These are phyloP conservation scores for Caligus rogercresseyi DNA, from an alignment of 1,140 invertebrate genomes.

Conservation along the genomic window DNA sequence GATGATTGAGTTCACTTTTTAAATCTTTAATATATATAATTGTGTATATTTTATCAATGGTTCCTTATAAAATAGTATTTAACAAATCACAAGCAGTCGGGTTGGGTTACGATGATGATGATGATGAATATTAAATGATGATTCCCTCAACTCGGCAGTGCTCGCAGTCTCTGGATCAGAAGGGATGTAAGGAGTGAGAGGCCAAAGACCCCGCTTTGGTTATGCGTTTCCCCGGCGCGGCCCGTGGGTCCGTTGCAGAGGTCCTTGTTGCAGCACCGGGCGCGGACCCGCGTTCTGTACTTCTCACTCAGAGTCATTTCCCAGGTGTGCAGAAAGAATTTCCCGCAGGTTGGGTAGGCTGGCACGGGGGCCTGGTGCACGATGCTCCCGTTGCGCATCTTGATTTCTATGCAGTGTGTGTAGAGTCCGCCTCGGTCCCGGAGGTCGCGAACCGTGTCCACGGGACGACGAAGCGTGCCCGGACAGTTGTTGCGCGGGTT, in stretches of 20 bases:
- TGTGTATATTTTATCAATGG: no score
- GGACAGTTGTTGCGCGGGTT: neutral
- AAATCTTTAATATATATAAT: no score
- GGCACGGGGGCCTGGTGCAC: constrained; percentile 5
- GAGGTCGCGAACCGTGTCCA: constrained; percentile 13
- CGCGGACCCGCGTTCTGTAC: neutral
- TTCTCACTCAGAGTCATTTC: neutral
- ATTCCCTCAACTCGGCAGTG: no score
- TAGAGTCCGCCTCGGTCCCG: constrained; percentile 9
- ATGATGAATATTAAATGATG: no score
- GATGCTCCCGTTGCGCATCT: constrained; percentile 7
- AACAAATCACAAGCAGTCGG: no score
- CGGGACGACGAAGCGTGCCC: neutral
- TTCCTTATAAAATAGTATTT: no score
- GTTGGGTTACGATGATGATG: no score
- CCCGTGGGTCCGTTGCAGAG: constrained; percentile 2
- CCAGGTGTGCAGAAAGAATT: neutral
- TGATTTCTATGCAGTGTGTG: constrained; percentile 12
- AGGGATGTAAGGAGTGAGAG: neutral
- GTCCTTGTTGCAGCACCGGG: neutral
- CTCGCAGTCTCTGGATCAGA: no score
- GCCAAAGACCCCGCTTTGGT: neutral
- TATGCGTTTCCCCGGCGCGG: neutral
- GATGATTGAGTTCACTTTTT: no score
- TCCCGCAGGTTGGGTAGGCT: neutral